phyloP scores from a whole-genome alignment of 2,113 vertebrate genomes.

The Mastomys natalensis region DNA sequence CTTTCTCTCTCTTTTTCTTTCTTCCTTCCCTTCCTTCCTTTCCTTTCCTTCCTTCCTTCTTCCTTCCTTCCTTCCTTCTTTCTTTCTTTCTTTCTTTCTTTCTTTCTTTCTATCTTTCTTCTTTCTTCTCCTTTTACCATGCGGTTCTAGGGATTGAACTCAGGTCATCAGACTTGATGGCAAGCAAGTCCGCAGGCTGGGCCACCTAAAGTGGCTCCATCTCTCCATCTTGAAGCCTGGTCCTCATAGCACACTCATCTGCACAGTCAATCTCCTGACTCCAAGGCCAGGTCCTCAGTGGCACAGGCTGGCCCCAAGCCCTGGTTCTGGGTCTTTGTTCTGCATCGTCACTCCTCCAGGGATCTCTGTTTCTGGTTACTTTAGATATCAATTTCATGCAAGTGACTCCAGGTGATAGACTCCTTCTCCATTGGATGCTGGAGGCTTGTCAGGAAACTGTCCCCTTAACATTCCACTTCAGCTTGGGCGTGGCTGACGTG shows the following conservation, averaged over 20 bases:
- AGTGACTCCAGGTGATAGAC: not conserved
- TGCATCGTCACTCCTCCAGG: not conserved
- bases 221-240: not conserved
- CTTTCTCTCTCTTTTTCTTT: not conserved
- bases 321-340: not conserved
- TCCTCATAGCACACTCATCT: not conserved
- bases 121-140: not conserved
- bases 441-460: not conserved
- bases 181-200: not conserved
- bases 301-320: not conserved
- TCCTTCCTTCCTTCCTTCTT: no score
- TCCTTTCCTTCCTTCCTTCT: no score
- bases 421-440: not conserved
- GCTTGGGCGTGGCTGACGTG: not conserved
- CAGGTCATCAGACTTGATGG: not conserved
- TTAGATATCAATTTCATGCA: fast-evolving
- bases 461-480: not conserved
- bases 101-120: not conserved
- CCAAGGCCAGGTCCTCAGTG: not conserved
- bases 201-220: not conserved
- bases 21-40: no score
- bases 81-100: not conserved
- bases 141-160: not conserved
- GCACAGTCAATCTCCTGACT: not conserved
- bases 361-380: not conserved